Conservation (phyloP, 2,797 vertebrate species). For the Cyclopterus lumpus region DNA sequence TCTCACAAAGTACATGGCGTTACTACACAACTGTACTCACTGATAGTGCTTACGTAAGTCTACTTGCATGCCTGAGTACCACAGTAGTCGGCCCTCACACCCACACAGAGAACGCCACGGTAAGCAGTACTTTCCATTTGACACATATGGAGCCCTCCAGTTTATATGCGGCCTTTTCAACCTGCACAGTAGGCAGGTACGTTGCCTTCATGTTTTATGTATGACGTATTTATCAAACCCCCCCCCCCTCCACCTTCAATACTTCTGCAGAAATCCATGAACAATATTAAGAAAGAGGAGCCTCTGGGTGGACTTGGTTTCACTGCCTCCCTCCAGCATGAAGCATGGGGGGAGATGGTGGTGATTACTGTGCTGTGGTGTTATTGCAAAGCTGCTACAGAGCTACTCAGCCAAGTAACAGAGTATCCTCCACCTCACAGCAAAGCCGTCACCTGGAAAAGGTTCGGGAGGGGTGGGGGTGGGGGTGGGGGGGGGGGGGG, state of each 20-base stretch:
- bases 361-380: conserved; percentile 46
- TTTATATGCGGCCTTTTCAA: conserved; percentile 49
- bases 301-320: conserved; percentile 30
- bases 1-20: background rate
- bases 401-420: conserved; percentile 22
- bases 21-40: background rate
- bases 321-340: conserved; percentile 19
- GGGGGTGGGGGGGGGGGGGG: background rate
- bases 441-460: conserved; percentile 43
- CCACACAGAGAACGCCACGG: conserved; percentile 14
- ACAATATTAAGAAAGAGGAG: conserved; percentile 47
- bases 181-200: conserved; percentile 54
- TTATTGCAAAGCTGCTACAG: conserved; percentile 48
- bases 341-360: conserved; percentile 14
- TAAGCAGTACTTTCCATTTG: conserved; percentile 61
- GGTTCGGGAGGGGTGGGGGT: background rate
- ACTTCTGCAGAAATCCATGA: conserved; percentile 47
- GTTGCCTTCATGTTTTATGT: conserved; percentile 73
- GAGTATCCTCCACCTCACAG: conserved; percentile 21
- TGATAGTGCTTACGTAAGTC: background rate
- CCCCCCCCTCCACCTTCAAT: conserved; percentile 35
- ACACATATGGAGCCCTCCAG: conserved; percentile 56
- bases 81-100: conserved; percentile 12
- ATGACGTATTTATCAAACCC: conserved; percentile 66
- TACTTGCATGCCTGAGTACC: background rate